These are phyloP conservation scores for Platanista minor DNA, from an alignment of 2,113 vertebrate genomes.

Conservation along the genomic window DNA sequence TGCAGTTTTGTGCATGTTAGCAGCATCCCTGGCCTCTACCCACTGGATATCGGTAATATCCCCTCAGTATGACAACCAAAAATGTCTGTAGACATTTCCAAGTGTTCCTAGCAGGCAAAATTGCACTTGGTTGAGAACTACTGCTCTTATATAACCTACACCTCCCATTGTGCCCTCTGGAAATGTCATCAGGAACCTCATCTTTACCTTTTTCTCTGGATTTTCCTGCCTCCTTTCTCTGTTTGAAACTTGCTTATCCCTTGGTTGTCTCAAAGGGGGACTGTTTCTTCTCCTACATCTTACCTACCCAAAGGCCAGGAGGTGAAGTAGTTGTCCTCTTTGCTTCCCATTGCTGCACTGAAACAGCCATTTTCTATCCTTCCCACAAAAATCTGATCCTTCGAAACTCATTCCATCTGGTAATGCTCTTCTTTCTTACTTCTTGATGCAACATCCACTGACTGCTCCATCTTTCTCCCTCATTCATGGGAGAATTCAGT, in stretches of 20 bases:
- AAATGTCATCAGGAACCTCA: not conserved
- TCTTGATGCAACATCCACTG: not conserved
- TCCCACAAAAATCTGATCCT: not conserved
- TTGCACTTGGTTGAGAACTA: not conserved
- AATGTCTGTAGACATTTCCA: not conserved
- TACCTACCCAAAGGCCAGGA: not conserved
- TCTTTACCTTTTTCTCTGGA: not conserved
- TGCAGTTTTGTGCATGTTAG: not conserved
- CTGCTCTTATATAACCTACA: not conserved
- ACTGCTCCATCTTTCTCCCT: not conserved
- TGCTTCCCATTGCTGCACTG: not conserved
- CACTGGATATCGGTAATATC: not conserved
- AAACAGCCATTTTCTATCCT: not conserved
- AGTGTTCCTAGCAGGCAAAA: not conserved
- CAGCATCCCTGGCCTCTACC: not conserved
- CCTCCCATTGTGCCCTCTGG: not conserved
- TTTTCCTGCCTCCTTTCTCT: not conserved
- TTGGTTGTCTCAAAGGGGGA: not conserved
- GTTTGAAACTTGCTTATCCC: not conserved
- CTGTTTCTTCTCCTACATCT: not conserved
- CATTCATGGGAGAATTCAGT: not conserved
- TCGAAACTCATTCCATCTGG: not conserved
- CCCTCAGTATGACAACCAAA: not conserved
- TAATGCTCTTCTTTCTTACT: not conserved
- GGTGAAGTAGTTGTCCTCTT: not conserved